phyloP scores from a whole-genome alignment of 2,888 invertebrate species.

The Cheilosia variabilis region DNA sequence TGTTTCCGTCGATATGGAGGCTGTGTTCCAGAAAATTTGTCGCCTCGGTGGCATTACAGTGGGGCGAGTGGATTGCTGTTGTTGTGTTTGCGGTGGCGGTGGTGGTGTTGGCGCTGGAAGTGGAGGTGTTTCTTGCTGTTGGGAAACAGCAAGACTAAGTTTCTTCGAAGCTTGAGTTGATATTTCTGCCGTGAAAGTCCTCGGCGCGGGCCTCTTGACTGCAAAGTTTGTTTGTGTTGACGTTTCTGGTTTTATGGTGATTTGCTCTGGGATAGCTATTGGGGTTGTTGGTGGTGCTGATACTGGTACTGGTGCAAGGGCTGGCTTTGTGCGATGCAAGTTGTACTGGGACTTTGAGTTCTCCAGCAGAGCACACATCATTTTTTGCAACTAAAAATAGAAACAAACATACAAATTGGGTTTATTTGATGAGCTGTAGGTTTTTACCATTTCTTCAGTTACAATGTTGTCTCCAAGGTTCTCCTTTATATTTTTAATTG shows the following conservation, averaged over 20 bases:
- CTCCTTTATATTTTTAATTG: constrained; percentile 86
- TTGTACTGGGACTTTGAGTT: constrained; percentile 83
- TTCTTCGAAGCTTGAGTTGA: constrained; percentile 54
- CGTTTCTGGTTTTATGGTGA: constrained; percentile 46
- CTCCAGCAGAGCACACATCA: constrained; percentile 82
- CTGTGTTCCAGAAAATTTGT: constrained; percentile 86
- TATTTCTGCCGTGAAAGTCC: constrained; percentile 55
- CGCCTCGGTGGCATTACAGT: constrained; percentile 78
- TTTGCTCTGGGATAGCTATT: constrained; percentile 64
- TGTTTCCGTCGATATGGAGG: constrained; percentile 85
- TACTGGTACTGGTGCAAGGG: neutral
- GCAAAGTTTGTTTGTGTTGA: constrained; percentile 76
- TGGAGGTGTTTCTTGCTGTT: constrained; percentile 46
- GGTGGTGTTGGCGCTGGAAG: constrained; percentile 45
- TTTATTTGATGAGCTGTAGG: constrained; percentile 51
- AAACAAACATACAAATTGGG: constrained; percentile 56
- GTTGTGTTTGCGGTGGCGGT: constrained; percentile 60
- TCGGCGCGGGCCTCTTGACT: constrained; percentile 79
- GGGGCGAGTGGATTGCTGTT: constrained; percentile 45
- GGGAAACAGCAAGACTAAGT: constrained; percentile 40
- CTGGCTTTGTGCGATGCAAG: constrained; percentile 77
- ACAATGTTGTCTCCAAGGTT: constrained; percentile 86
- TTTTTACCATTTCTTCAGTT: constrained; percentile 85
- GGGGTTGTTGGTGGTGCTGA: neutral
- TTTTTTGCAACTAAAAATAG: constrained; percentile 80